Evolutionary conservation across 2,888 invertebrate species (phyloP).

Genomic region (Palloptera scutellata): DNA sequence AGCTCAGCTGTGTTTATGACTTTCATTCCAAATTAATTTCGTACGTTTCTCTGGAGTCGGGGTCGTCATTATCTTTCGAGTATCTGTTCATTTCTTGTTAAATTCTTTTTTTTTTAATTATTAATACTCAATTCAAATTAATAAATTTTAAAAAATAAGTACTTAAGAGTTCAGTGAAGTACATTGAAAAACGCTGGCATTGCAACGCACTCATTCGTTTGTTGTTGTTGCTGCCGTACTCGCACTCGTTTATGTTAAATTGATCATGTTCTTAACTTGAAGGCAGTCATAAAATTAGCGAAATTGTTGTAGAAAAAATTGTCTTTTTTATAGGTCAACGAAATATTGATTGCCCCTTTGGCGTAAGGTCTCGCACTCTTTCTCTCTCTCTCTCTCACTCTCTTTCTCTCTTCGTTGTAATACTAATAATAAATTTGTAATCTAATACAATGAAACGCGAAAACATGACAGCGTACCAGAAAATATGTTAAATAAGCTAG

Average conservation of each 20-base stretch:
- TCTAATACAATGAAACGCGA: too few species aligned
- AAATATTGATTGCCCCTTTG: too few species aligned
- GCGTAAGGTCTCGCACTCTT: too few species aligned
- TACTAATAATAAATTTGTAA: too few species aligned
- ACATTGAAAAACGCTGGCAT: too few species aligned
- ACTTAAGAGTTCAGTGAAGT: neutral
- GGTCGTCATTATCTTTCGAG: neutral
- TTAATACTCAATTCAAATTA: slow-evolving; percentile 14
- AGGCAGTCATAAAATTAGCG: slow-evolving; percentile 12
- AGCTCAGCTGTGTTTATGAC: too few species aligned
- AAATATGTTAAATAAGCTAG: too few species aligned
- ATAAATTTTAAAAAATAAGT: neutral
- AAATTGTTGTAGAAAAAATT: slow-evolving; percentile 1
- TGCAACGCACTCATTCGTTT: neutral
- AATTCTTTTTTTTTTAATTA: slow-evolving; percentile 2
- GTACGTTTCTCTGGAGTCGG: neutral
- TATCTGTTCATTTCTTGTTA: neutral
- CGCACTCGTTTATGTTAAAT: slow-evolving; percentile 3
- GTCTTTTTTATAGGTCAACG: too few species aligned
- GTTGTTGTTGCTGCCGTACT: neutral
- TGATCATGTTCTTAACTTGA: slow-evolving; percentile 6
- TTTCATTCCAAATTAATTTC: neutral
- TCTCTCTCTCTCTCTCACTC: too few species aligned
- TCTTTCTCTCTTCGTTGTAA: too few species aligned
- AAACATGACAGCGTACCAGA: too few species aligned